Evolutionary conservation across 2,888 invertebrate species (phyloP), one percentile per base, ranked within the genome.

Genomic region (Apotomis capreana): DNA sequence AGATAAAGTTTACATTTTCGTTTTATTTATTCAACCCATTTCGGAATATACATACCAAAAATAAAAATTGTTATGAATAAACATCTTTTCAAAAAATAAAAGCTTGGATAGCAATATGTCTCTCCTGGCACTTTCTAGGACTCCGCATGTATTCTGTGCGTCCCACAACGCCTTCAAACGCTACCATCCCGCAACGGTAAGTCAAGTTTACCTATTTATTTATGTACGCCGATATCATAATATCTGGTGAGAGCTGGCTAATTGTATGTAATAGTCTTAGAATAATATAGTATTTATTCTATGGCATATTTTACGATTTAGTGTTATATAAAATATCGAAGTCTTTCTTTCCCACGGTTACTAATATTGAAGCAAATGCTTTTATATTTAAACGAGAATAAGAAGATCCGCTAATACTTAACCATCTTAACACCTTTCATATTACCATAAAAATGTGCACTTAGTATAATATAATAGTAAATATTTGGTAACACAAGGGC

Each of bases 161-260:
- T 49, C 65, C 0, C 70, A 54, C 4, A 65, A 67, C 13, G 70
- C 49, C 55, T 54, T 70, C 3, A 70, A 54, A 67, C 36, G 60
- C 2, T 60, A 60, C 37, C 65, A 70, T 13, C 54, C 65, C 12
- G 49, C 54, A 5, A 6, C 40, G 65, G 70, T 70, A 55, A 67
- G 70, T 51, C 36, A 5, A 10, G 15, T 36, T 15, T 12, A 36
- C 1, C 37, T 5, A 8, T 40, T 58, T 57, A 6, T 13, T 58
- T 58, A 37, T 5, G 3, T 12, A 58, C 9, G 0, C 36, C 3
- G 4, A 4, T 5, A 3, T 9, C n/a, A n/a, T 13, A 12, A 6
- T 59, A n/a, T 5, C 40, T 13, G 36, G 4, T 46, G 12, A 12
- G 26, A 26, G 26, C 2, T 26, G 26, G 26, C 2, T 26, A 26